A percentile compares a stretch with the other conserved stretches of the same genome.
These are phyloP conservation scores for Diorhabda carinulata DNA, from an alignment of 1,140 invertebrate species.

Conservation along the genomic window DNA sequence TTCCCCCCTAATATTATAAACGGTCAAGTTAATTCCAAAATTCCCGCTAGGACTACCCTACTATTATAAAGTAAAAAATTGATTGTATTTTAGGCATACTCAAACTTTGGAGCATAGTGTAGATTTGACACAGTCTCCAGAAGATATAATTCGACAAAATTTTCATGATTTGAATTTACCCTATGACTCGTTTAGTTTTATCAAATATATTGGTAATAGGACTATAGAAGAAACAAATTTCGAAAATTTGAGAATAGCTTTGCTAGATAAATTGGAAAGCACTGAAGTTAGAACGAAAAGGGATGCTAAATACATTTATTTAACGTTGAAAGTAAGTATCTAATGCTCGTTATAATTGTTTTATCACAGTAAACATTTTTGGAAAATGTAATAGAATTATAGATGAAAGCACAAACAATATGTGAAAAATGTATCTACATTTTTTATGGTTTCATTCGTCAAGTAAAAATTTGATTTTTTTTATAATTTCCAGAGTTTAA, in stretches of 20 bases:
- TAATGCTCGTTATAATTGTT: too few relatives aligned
- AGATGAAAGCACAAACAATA: too few relatives aligned
- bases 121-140: slow-evolving; percentile 59
- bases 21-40: too few relatives aligned
- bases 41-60: too few relatives aligned
- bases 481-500: slow-evolving; percentile 54
- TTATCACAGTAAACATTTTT: too few relatives aligned
- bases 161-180: slow-evolving; percentile 62
- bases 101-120: slow-evolving; percentile 50
- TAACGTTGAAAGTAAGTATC: slow-evolving; percentile 58
- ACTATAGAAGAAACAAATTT: slow-evolving; percentile 61
- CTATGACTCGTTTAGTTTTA: slow-evolving; percentile 69
- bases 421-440: too few relatives aligned
- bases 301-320: slow-evolving; percentile 62
- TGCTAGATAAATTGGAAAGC: slow-evolving; percentile 62
- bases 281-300: slow-evolving; percentile 65
- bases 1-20: too few relatives aligned
- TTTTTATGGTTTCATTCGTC: too few relatives aligned
- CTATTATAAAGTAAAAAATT: neutral
- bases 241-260: slow-evolving; percentile 49
- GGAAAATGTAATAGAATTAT: too few relatives aligned
- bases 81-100: slow-evolving; percentile 54
- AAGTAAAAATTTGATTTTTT: slow-evolving; percentile 14
- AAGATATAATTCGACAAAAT: slow-evolving; percentile 61
- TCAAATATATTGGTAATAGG: slow-evolving; percentile 68